Evolutionary conservation across 2,888 invertebrate genomes (phyloP), one percentile per base, ranked within the genome.

Genomic region (Cerceris ruficornis): DNA sequence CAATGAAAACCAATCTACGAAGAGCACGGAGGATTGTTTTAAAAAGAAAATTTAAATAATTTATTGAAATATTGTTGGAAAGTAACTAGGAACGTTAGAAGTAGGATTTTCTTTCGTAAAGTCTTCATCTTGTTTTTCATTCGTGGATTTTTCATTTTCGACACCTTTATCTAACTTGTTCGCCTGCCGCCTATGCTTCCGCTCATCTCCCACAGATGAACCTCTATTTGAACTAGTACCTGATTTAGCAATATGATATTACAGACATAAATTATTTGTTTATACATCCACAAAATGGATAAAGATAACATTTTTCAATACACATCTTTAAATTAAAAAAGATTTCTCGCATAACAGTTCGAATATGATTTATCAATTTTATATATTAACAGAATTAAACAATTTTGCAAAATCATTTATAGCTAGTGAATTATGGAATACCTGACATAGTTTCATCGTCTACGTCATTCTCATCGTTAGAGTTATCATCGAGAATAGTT

Each of bases 401-500:
- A 28, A 28, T 28, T 28, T 28, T 28, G 28, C 28, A 4, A 28
- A 28, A 28, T 28, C 28, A 28, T 28, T 28, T 28, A 28, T 28
- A 28, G 28, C 28, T 28, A 2, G 28, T 28, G 4, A 28, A 28
- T 28, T 28, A 28, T 28, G 28, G 28, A 28, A 93, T 93, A 94
- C 96, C 96, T 83, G 96, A 96, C 95, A 97, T 96, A 4, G 96
- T 96, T 92, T 97, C 97, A 83, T 97, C 96, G 90, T 97, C 97
- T 0, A 97, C 96, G 89, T 97, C 97, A 89, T 97, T 97, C 91
- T 97, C 97, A 89, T 97, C 97, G 86, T 95, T 95, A 5, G 95
- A 95, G 91, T 95, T 95, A 55, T 95, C 95, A 82, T 95, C 95
- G n/a, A 94, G 93, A 75, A 94, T 93, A 77, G 93, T 93, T 70